These are phyloP conservation scores for Drosophila pegasa DNA, from an alignment of 2,888 invertebrate genomes.

Conservation along the genomic window DNA sequence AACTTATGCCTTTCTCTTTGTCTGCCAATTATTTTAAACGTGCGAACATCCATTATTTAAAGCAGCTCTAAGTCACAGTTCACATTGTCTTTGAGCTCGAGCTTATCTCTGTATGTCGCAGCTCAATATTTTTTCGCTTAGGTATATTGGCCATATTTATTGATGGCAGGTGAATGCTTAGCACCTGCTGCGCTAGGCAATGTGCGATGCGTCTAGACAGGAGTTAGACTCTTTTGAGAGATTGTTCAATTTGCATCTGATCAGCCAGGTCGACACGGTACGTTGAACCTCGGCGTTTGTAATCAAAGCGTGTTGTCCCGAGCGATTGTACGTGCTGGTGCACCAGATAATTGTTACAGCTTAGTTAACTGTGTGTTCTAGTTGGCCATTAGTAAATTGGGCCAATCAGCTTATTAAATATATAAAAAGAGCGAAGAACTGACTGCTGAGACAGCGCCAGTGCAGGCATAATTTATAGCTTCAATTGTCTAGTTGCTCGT, in stretches of 20 bases:
- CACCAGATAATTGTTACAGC: neutral
- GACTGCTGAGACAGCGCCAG: conserved; percentile 27
- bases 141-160: conserved; percentile 50
- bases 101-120: conserved; percentile 20
- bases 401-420: conserved; percentile 39
- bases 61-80: neutral
- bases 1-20: conserved; percentile 12
- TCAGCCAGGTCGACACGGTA: conserved; percentile 31
- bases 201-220: conserved; percentile 61
- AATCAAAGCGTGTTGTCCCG: conserved; percentile 28
- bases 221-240: conserved; percentile 50
- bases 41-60: neutral
- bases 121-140: conserved; percentile 15
- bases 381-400: conserved; percentile 42
- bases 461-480: conserved; percentile 74
- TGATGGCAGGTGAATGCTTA: conserved; percentile 26
- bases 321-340: neutral
- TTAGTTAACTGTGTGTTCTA: conserved; percentile 17
- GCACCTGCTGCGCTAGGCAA: conserved; percentile 63
- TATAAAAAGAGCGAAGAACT: conserved; percentile 14
- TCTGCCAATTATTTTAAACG: neutral
- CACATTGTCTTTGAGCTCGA: neutral
- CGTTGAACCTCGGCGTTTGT: conserved; percentile 58
- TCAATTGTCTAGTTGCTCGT: conserved; percentile 47
- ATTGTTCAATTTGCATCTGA: conserved; percentile 63